These are phyloP conservation scores for Epistrophella euchroma DNA, from an alignment of 2,888 invertebrate species.

Conservation along the genomic window DNA sequence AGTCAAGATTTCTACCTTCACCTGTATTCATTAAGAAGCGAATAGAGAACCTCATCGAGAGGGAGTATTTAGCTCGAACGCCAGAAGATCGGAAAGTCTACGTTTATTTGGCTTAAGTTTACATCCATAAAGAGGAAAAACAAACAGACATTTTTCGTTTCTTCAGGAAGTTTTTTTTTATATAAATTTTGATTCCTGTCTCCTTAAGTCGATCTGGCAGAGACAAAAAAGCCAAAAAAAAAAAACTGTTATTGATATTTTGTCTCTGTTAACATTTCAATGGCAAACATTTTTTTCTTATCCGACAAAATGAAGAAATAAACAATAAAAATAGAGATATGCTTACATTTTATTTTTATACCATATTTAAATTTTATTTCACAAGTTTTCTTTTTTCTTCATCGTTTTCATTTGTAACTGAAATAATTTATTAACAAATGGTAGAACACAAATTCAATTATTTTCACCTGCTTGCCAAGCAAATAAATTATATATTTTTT, in stretches of 20 bases:
- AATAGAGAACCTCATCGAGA: slow-evolving; percentile 99
- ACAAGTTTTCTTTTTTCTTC: neutral
- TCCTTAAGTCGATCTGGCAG: slow-evolving; percentile 42
- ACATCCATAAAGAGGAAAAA: slow-evolving; percentile 40
- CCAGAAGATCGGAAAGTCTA: slow-evolving; percentile 98
- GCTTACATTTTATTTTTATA: slow-evolving; percentile 53
- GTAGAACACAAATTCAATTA: slow-evolving; percentile 16
- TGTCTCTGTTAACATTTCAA: slow-evolving; percentile 44
- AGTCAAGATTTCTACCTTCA: slow-evolving; percentile 98
- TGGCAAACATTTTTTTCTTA: slow-evolving; percentile 40
- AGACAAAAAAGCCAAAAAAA: slow-evolving; percentile 54
- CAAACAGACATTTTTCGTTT: slow-evolving; percentile 51
- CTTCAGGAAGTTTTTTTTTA: slow-evolving; percentile 54
- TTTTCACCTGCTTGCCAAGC: slow-evolving; percentile 38
- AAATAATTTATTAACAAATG: slow-evolving; percentile 45
- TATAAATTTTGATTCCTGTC: slow-evolving; percentile 36
- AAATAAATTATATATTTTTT: slow-evolving; percentile 21
- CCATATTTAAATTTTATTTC: slow-evolving; percentile 10
- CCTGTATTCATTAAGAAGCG: slow-evolving; percentile 99
- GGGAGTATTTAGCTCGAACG: slow-evolving; percentile 99
- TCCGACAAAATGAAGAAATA: slow-evolving; percentile 61
- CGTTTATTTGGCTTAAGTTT: slow-evolving; percentile 94
- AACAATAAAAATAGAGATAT: slow-evolving; percentile 56
- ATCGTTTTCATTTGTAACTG: slow-evolving; percentile 6
- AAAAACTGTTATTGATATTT: slow-evolving; percentile 42